Evolutionary conservation across 2,113 vertebrate species (phyloP), one percentile per base, ranked within the genome.

Genomic region (Okapia johnstoni): DNA sequence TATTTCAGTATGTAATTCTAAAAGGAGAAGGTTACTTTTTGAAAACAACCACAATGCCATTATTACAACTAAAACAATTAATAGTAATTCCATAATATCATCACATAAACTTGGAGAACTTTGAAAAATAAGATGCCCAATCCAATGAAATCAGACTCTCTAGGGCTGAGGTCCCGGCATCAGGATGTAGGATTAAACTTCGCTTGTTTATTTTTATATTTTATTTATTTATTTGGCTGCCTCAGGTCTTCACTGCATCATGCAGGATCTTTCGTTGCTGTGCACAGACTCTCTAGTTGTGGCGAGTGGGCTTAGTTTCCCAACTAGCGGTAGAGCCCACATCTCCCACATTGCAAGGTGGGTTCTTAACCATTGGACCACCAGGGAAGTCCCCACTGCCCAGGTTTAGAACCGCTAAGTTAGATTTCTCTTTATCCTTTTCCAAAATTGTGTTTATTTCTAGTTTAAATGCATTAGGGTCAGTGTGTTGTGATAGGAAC

Each of bases 361-460:
- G 23, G 6, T 43, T 76, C 23, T 76, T 76, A 43, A 26, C 70
- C 70, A 12, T 2, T 76, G 40, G 70, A 7, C 40, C 6, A 76
- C 36, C 70, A 76, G 40, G 1, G 40, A 43, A 43, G 40, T 76
- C 21, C 66, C n/a, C 36, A 40, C 36, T 25, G 19, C 66, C 36
- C 2, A 6, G 17, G 8, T 48, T 73, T 36, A 70, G n/a, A 79
- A 50, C 70, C 16, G 21, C 28, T 93, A 54, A 48, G 33, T 96
- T 90, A 66, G 52, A 8, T 55, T 96, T 92, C 25, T 92, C 6
- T 86, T 58, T 28, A 26, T 77, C 36, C 8, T 93, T 88, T 96
- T 58, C n/a, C 28, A 92, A 66, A 86, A 92, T 96, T 85, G n/a
- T 63, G 9, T 40, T 96, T 48, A 43, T 95, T 97, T 87, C 21